Percentiles rank a stretch among this genome's conserved stretches.
Evolutionary conservation across 1,140 invertebrate genomes (phyloP).

Genomic region (Dolichoris vasculosae): DNA sequence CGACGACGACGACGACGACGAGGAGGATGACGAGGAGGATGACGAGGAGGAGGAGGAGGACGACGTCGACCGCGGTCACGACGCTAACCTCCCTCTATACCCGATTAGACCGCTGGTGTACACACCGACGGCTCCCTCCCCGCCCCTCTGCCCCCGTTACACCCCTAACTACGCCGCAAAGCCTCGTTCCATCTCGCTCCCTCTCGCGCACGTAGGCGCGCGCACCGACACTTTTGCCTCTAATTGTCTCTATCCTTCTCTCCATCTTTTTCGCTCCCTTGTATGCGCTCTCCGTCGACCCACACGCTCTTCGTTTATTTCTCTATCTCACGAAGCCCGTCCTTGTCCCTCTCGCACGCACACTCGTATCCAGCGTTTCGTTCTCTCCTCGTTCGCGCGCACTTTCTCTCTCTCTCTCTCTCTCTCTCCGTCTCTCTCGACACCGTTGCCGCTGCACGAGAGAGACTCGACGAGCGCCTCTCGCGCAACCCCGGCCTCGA

Average conservation of each 20-base stretch:
- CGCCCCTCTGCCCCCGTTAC: slow-evolving; percentile 44
- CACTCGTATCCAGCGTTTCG: neutral
- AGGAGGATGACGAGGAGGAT: too few species aligned
- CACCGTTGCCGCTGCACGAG: neutral
- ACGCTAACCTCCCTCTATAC: slow-evolving; percentile 56
- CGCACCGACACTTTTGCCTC: slow-evolving; percentile 13
- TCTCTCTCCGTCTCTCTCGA: neutral
- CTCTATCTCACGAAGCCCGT: neutral
- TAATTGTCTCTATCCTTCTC: slow-evolving; percentile 39
- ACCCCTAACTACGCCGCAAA: slow-evolving; percentile 43
- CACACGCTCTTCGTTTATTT: slow-evolving; percentile 10
- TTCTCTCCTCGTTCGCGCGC: neutral
- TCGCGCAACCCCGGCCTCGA: slow-evolving; percentile 51
- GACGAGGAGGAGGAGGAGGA: neutral
- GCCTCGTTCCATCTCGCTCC: slow-evolving; percentile 2
- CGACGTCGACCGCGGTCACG: slow-evolving; percentile 31
- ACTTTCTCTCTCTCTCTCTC: neutral
- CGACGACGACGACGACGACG: slow-evolving; percentile 23
- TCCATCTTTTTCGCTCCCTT: slow-evolving; percentile 23
- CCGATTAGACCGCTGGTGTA: neutral
- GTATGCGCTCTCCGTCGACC: neutral
- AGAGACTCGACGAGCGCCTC: neutral
- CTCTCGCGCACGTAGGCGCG: neutral
- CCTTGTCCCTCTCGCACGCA: slow-evolving; percentile 11
- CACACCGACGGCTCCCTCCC: neutral